A percentile compares a stretch with the other conserved stretches of the same genome.
Conservation (phyloP, 2,888 invertebrate genomes). For the Trachelus troglodyta region DNA sequence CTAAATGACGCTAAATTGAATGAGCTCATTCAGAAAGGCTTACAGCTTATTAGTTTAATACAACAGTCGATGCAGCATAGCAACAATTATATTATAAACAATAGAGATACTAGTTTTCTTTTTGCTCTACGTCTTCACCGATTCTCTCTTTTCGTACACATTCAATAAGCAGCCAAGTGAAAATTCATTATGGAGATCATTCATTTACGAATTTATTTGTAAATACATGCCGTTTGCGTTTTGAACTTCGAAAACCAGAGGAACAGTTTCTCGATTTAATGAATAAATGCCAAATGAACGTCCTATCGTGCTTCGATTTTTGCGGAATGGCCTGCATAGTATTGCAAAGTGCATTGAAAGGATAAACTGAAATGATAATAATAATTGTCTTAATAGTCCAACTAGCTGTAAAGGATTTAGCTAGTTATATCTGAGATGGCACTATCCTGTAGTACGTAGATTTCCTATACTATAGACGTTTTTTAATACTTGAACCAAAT, state of each 20-base stretch:
- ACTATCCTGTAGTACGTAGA: conserved; percentile 21
- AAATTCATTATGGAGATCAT: not conserved
- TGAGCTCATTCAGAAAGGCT: not conserved
- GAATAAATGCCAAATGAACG: conserved; percentile 17
- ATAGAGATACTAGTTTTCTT: not conserved
- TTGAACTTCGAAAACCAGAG: conserved; percentile 19
- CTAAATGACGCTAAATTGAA: not conserved
- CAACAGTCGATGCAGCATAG: not conserved
- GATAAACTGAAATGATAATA: conserved; percentile 30
- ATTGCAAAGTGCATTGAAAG: conserved; percentile 19
- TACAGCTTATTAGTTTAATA: not conserved
- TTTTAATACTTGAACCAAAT: conserved; percentile 17
- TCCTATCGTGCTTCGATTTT: conserved; percentile 26
- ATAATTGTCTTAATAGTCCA: conserved; percentile 14
- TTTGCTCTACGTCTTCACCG: not conserved
- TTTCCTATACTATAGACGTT: not conserved
- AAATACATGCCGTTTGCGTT: conserved; percentile 29
- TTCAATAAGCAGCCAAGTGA: not conserved
- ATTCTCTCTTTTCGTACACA: not conserved
- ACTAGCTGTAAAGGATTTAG: conserved; percentile 3
- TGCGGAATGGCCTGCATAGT: conserved; percentile 13
- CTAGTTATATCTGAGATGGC: conserved; percentile 30
- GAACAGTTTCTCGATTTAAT: conserved; percentile 15
- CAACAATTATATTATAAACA: not conserved
- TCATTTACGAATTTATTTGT: conserved; percentile 28